Conservation (phyloP, 2,113 vertebrate species). For the Symphodus melops region DNA sequence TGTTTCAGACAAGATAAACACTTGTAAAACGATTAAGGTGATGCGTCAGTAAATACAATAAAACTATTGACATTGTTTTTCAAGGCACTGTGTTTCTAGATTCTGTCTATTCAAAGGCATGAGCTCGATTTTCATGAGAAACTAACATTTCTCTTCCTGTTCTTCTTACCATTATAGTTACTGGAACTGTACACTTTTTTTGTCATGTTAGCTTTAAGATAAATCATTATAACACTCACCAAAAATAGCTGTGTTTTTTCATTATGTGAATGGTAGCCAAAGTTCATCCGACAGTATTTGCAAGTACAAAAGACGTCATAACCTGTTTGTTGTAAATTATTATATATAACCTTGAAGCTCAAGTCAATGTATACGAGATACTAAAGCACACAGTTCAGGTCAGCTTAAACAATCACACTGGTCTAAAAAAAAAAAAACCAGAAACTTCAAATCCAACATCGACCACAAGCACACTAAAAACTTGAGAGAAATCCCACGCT, state of each 20-base stretch:
- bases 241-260: background rate
- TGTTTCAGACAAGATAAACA: too few relatives aligned
- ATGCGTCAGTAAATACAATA: background rate
- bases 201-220: constrained; percentile 2
- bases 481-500: background rate
- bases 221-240: background rate
- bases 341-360: background rate
- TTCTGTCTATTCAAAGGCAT: too few relatives aligned
- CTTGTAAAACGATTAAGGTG: background rate
- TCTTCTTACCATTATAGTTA: background rate
- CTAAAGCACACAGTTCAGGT: background rate
- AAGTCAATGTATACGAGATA: background rate
- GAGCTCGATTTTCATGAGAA: background rate
- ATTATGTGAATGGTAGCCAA: background rate
- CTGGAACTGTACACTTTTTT: background rate
- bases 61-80: too few relatives aligned
- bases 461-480: constrained; percentile 2
- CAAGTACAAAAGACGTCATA: background rate
- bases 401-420: constrained; percentile 6
- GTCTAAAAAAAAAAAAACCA: constrained; percentile 29
- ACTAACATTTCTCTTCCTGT: background rate
- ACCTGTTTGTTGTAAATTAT: background rate
- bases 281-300: background rate
- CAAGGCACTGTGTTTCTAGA: too few relatives aligned
- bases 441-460: background rate